phyloP scores from a whole-genome alignment of 2,888 invertebrate species.

The Schizaphis graminum region DNA sequence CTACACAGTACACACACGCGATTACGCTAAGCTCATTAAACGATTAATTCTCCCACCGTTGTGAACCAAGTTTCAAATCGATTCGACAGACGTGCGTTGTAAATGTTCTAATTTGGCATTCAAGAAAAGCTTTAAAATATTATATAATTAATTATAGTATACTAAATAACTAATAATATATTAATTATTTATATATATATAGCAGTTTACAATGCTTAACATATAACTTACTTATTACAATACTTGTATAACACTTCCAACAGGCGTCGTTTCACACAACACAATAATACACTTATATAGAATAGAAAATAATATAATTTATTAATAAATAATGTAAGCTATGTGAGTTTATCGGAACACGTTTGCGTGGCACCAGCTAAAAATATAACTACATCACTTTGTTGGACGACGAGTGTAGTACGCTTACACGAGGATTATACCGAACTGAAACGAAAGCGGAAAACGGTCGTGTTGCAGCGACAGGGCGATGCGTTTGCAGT shows the following conservation, averaged over 20 bases:
- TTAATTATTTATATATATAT: too few species aligned
- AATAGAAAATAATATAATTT: background rate
- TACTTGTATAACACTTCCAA: background rate
- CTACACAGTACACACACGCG: background rate
- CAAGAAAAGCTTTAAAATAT: background rate
- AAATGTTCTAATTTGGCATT: background rate
- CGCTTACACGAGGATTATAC: background rate
- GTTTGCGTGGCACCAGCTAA: background rate
- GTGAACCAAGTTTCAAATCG: background rate
- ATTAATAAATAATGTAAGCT: background rate
- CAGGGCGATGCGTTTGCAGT: background rate
- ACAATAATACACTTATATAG: background rate
- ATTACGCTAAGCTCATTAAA: background rate
- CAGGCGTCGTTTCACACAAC: background rate
- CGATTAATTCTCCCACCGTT: background rate
- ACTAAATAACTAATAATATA: background rate
- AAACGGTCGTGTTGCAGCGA: background rate
- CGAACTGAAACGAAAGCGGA: slow-evolving; percentile 27
- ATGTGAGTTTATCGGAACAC: background rate
- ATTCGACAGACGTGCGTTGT: background rate
- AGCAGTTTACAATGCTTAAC: too few species aligned
- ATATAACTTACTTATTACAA: background rate
- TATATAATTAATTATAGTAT: background rate
- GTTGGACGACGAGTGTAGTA: background rate
- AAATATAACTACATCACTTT: background rate